Percentiles rank a stretch among this genome's conserved stretches.
Evolutionary conservation across 1,140 invertebrate species (phyloP).

Genomic region (Tyrophagus putrescentiae): DNA sequence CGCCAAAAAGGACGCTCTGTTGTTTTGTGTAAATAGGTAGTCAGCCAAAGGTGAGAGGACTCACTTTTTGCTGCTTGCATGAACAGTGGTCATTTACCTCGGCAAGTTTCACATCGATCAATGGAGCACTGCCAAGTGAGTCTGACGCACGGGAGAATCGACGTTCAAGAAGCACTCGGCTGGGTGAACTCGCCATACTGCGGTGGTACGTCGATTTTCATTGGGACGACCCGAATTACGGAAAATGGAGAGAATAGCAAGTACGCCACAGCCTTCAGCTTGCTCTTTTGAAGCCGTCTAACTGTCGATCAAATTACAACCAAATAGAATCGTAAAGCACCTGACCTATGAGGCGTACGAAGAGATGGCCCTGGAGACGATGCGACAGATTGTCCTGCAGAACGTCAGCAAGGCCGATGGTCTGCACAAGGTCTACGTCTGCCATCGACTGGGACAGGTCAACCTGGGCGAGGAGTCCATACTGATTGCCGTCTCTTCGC

Average conservation of each 20-base stretch:
- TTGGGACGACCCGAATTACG: constrained; percentile 77
- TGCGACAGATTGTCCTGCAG: constrained; percentile 58
- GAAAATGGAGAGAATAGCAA: constrained; percentile 74
- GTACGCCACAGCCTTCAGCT: too few species aligned
- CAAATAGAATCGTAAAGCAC: constrained; percentile 44
- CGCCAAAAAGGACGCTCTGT: too few species aligned
- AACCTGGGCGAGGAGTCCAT: constrained; percentile 74
- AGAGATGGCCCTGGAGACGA: constrained; percentile 64
- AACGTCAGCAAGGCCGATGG: constrained; percentile 55
- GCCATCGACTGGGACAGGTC: constrained; percentile 68
- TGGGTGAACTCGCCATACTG: constrained; percentile 53
- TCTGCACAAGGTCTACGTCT: constrained; percentile 53
- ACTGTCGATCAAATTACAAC: too few species aligned
- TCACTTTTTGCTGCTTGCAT: background rate
- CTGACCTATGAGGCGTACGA: constrained; percentile 88
- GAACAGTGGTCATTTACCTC: background rate
- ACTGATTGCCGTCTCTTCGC: constrained; percentile 71
- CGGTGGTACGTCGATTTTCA: constrained; percentile 73
- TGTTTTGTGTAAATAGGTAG: too few species aligned
- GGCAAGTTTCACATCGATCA: background rate
- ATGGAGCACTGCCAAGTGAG: constrained; percentile 37
- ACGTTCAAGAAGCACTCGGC: constrained; percentile 49
- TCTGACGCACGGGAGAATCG: constrained; percentile 49
- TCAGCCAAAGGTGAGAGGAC: background rate
- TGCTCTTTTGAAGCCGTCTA: too few species aligned